phyloP scores from a whole-genome alignment of 2,888 invertebrate genomes.

The Trachelus iudaicus region DNA sequence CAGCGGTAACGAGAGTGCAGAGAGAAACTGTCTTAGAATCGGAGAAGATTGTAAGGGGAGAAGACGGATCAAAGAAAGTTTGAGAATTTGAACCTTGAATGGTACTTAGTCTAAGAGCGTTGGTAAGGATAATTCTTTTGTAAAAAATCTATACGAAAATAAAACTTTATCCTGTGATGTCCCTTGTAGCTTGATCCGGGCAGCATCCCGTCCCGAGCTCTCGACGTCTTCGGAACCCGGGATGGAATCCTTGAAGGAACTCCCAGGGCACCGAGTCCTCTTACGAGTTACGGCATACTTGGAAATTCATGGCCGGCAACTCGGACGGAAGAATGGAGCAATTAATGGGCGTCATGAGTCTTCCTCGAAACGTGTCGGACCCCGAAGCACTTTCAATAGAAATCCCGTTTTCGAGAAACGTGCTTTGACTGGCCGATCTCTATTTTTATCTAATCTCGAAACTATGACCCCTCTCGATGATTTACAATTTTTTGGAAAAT shows the following conservation, averaged over 20 bases:
- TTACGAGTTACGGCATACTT: conserved; percentile 38
- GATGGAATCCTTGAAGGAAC: not conserved
- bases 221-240: not conserved
- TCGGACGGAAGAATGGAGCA: conserved; percentile 48
- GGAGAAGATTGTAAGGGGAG: conserved; percentile 14
- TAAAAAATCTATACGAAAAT: conserved; percentile 9
- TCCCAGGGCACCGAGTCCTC: conserved; percentile 30
- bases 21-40: conserved; percentile 5
- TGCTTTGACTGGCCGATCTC: conserved; percentile 40
- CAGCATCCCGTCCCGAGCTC: not conserved
- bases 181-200: not conserved
- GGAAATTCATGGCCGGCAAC: conserved; percentile 48
- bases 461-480: not conserved
- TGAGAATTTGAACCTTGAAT: conserved; percentile 8
- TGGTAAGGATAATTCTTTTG: not conserved
- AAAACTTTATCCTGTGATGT: not conserved
- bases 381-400: conserved; percentile 47
- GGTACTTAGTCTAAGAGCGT: conserved; percentile 3
- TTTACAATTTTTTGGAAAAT: not conserved
- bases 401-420: conserved; percentile 50
- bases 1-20: conserved; percentile 1
- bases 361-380: conserved; percentile 38
- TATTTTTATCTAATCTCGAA: not conserved
- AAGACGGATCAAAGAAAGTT: conserved; percentile 2
- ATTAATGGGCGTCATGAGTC: conserved; percentile 52